phyloP scores from a whole-genome alignment of 2,113 vertebrate genomes.

The Pomatostomus ruficeps region DNA sequence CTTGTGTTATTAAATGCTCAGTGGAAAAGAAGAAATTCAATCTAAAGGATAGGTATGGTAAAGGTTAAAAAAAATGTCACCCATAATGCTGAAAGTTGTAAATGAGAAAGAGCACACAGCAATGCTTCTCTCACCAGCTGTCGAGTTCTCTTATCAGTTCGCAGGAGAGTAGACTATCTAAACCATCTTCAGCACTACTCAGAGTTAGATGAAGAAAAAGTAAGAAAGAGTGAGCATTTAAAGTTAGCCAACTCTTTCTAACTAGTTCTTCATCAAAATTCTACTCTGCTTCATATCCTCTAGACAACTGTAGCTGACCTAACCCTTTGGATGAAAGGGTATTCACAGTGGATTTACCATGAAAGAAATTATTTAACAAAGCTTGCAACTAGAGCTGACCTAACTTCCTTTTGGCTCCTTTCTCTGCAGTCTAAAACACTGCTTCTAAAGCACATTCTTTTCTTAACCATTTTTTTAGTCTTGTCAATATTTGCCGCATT shows the following conservation, averaged over 20 bases:
- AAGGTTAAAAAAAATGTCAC: not conserved
- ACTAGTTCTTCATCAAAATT: not conserved
- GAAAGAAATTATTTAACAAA: not conserved
- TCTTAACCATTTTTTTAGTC: not conserved
- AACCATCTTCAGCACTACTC: not conserved
- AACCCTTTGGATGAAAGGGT: not conserved
- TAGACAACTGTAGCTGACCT: not conserved
- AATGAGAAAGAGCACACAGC: not conserved
- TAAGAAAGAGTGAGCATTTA: not conserved
- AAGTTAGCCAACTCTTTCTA: not conserved
- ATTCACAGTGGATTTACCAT: not conserved
- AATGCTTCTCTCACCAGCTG: not conserved
- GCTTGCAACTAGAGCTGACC: not conserved
- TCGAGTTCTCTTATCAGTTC: not conserved
- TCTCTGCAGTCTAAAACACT: not conserved
- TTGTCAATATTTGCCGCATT: not conserved
- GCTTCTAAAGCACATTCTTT: not conserved
- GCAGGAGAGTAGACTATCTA: not conserved
- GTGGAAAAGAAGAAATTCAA: not conserved
- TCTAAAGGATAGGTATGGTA: not conserved
- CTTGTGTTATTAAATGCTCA: not conserved
- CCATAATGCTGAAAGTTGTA: not conserved
- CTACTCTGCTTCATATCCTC: not conserved
- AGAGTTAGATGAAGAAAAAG: not conserved
- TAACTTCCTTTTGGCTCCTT: not conserved